Base-by-base conservation (phyloP, 2,888 invertebrate species). In the Ephialtes manifestator region DNA sequence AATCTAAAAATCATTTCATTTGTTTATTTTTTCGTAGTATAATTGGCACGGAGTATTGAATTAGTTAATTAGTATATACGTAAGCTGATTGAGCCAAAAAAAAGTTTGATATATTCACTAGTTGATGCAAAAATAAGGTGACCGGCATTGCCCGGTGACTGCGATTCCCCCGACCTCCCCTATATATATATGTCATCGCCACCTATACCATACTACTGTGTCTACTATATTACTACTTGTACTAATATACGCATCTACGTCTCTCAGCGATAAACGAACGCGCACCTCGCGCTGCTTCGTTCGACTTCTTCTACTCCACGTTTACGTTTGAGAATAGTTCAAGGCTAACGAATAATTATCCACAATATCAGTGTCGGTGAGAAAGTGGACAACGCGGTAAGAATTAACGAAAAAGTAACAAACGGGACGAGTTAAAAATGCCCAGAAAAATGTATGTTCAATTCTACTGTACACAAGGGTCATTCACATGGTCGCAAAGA, bases 291-390 rank as follows among this genome's bases (percentile, higher is more conserved):
- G 77, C 24, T 35, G 46, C 60, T 70, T 13, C 18, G 13, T 13
- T 15, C 48, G 53, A 55, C 68, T 70, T 13, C 28, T 31, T 28
- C 24, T 75, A 46, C 72, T 68, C 60, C 74, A 31, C 77, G 48
- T 78, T 77, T 85, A 84, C 46, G 77, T 83, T 84, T 85, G 76
- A 74, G 83, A 85, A 85, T 84, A 81, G 85, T 85, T 84, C 85
- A 84, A 84, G 83, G 85, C 55, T 71, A 80, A 55, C 65, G 24
- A 75, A 60, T 77, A 85, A 84, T 84, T 81, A 68, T 80, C 72
- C 77, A 72, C 48, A 55, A 43, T 53, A 71, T 65, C 75, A 80
- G 79, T 53, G 46, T 1, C 74, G 60, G 28, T 13, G 63, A 39
- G 28, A 65, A 76, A 79, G 58, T 60, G 31, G 31, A 63, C 58